These are phyloP conservation scores for Perca fluviatilis DNA, from an alignment of 2,113 vertebrate genomes.

Conservation along the genomic window DNA sequence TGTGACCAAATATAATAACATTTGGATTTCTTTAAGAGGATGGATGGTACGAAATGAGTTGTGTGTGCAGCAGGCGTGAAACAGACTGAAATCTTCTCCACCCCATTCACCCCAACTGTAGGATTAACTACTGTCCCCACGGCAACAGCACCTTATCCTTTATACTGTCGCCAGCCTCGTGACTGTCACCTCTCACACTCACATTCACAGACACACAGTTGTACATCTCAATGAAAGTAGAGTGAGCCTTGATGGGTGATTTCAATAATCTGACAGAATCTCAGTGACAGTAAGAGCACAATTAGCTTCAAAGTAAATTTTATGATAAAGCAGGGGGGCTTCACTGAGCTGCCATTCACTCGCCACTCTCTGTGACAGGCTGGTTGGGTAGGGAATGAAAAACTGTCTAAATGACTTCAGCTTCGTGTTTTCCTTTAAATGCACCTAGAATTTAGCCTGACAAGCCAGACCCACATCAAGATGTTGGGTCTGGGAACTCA, in stretches of 20 bases:
- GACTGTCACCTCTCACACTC: not conserved
- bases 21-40: conserved; percentile 28
- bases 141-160: conserved; percentile 46
- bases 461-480: too few relatives aligned
- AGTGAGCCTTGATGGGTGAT: not conserved
- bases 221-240: not conserved
- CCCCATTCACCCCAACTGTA: conserved; percentile 17
- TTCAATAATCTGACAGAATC: conserved; percentile 16
- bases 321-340: not conserved
- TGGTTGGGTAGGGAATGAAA: not conserved
- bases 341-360: not conserved
- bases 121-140: conserved; percentile 52
- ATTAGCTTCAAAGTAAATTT: conserved; percentile 10
- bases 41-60: conserved; percentile 11
- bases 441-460: too few relatives aligned
- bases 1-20: conserved; percentile 15
- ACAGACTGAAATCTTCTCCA: conserved; percentile 41
- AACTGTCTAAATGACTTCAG: not conserved
- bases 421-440: not conserved
- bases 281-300: conserved; percentile 2
- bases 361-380: not conserved
- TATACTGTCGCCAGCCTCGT: conserved; percentile 18
- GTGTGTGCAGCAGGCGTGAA: conserved; percentile 34
- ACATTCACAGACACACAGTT: not conserved
- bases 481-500: too few relatives aligned